Evolutionary conservation across 37 sponge, comb jelly and placozoan genomes (phyloP), one percentile per base, ranked within the genome.

Genomic region (Tethya wilhelma): DNA sequence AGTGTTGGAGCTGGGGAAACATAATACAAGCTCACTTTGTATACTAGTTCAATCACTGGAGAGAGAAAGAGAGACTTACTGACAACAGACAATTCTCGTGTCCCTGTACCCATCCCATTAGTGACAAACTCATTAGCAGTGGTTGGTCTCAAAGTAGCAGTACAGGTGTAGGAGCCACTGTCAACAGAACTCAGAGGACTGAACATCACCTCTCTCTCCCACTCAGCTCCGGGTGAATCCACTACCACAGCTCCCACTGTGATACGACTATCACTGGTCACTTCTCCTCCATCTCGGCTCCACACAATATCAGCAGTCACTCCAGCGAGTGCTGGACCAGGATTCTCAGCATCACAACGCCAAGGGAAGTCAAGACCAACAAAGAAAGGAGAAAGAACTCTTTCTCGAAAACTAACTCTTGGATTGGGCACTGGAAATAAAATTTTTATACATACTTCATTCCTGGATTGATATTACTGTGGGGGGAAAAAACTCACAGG

Each of bases 121-220:
- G 45, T 41, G 70, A 69, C 45, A 12, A 8, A 40, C 4, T 43
- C 4, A 69, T 69, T 69, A 28, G 43, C 43, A 39, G 12, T 29
- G 17, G 45, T 20, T 7, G 70, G 70, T 12, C 12, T 69, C 2
- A 43, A 26, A 44, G 70, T 69, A 33, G 37, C 70, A 23, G 70
- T 29, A 17, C 70, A 69, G 11, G n/a, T 38, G 34, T 69, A 69
- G 4, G 23, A 6, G 17, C 70, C 70, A 14, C 23, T 69, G 28
- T 69, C 70, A 41, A 2, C 29, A 7, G 45, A 22, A 69, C 70
- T 69, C 44, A 69, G 44, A 8, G 70, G 70, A 44, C 4, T 44
- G 45, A 69, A 69, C 28, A 4, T n/a, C 25, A 69, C 9, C 45
- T 5, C 26, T 41, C 38, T 38, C 45, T 14, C 44, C 23, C 39